Base-by-base conservation (phyloP, 2,888 invertebrate genomes). In the Noctua fimbriata region DNA sequence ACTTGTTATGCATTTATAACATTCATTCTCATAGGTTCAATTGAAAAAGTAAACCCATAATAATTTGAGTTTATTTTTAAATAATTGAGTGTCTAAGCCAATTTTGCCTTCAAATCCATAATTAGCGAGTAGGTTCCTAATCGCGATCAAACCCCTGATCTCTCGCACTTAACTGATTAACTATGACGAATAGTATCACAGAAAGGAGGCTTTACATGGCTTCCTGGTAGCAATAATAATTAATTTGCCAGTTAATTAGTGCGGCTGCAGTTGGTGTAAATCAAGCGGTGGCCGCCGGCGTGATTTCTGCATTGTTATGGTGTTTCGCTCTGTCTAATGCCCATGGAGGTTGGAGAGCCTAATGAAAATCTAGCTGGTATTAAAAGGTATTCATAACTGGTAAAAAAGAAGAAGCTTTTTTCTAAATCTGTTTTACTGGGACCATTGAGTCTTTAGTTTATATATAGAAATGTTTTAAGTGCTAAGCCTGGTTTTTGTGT, bases 231-330 rank as follows among this genome's bases (percentile, higher is more conserved):
- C 93, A 95, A 93, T 94, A 94, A 94, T 95, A 95, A 96, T 95
- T 95, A 95, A 95, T 95, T 94, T 94, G 90, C 88, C 85, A 92
- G 94, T 95, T 96, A 95, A 95, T 96, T 95, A 95, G 94, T 91
- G 92, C 91, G 91, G 93, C 92, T 90, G 91, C 92, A 91, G 90
- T 90, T 90, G 88, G 85, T 92, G 91, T 94, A 94, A 94, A 94
- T 94, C 93, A 93, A 91, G 91, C 87, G 83, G 81, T 74, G 75
- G 81, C 73, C 69, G 79, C 60, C 44, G 78, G 73, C 65, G 83
- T 78, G 86, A 89, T 87, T 87, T 78, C 87, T 85, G 89, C 89
- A 92, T 91, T 82, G 83, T 83, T 78, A 78, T 52, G 47, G 65
- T 73, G 72, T 74, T 69, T 12, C 32, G 14, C 9, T n/a, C n/a